Conservation (phyloP, 1,140 invertebrate genomes). For the Meloidogyne floridensis region DNA sequence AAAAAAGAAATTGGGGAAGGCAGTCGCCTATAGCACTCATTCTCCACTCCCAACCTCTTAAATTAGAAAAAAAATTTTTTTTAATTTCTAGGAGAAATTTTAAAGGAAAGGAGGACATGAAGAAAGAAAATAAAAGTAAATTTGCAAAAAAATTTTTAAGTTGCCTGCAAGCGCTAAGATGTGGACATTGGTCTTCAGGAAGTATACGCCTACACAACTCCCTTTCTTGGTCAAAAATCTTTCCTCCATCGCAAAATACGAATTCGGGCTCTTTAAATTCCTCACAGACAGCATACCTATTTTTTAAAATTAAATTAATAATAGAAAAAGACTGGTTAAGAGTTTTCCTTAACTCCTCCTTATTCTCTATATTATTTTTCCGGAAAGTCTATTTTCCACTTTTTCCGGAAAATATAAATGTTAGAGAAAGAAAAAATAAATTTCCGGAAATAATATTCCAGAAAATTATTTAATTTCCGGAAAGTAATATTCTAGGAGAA, state of each 20-base stretch:
- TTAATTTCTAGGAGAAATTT: neutral
- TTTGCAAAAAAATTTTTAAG: constrained; percentile 1
- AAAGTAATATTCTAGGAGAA: no score
- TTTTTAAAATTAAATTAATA: neutral
- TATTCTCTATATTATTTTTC: neutral
- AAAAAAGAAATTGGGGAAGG: constrained; percentile 27
- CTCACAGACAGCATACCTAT: constrained; percentile 28
- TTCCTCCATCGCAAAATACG: constrained; percentile 29
- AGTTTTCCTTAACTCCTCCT: no score
- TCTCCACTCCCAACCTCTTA: constrained; percentile 38
- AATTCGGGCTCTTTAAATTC: constrained; percentile 18
- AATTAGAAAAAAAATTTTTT: neutral
- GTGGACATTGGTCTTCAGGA: constrained; percentile 29
- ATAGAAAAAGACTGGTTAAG: neutral
- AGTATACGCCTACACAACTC: constrained; percentile 24
- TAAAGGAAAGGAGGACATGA: no score
- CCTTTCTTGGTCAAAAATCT: constrained; percentile 29
- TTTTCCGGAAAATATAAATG: neutral
- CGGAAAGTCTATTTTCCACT: neutral
- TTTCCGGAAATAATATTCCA: no score
- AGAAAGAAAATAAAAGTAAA: neutral
- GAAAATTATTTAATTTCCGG: no score
- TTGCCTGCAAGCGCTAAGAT: constrained; percentile 25
- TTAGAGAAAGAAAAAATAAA: no score
- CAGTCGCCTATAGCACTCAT: constrained; percentile 30